phyloP scores from a whole-genome alignment of 2,113 vertebrate species.

The Suricata suricatta region DNA sequence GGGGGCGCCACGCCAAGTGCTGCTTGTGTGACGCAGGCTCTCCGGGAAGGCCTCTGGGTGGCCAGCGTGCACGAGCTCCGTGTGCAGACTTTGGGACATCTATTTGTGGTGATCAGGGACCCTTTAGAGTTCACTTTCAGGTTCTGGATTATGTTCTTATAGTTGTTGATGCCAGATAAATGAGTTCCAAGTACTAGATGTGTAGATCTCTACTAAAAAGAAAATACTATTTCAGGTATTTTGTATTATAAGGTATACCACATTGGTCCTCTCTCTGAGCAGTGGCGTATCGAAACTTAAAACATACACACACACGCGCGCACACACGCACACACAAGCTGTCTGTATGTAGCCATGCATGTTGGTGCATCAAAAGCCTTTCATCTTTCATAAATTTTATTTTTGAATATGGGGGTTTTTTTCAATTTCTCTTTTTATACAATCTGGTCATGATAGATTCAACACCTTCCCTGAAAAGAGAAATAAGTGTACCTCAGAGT shows the following conservation, averaged over 20 bases:
- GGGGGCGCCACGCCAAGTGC: not conserved
- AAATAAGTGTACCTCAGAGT: not conserved
- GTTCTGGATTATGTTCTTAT: not conserved
- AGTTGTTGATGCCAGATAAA: not conserved
- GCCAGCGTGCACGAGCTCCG: rapidly evolving
- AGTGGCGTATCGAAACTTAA: not conserved
- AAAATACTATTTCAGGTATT: not conserved
- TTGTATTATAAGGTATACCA: not conserved
- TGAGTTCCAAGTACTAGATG: not conserved
- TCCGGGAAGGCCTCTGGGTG: not conserved
- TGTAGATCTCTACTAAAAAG: not conserved
- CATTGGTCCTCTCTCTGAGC: not conserved
- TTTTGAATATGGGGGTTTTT: not conserved
- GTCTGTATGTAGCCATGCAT: not conserved
- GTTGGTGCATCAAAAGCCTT: not conserved
- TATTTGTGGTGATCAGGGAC: not conserved
- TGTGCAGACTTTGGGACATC: rapidly evolving
- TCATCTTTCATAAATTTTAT: not conserved
- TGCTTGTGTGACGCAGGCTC: too few relatives aligned
- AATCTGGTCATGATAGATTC: not conserved
- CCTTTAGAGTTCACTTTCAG: not conserved
- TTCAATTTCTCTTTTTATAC: not conserved
- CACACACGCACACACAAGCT: not conserved
- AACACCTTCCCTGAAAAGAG: not conserved
- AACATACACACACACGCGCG: too few relatives aligned